Evolutionary conservation across 1,140 invertebrate genomes (phyloP).

Genomic region (Phymorhynchus buccinoides): DNA sequence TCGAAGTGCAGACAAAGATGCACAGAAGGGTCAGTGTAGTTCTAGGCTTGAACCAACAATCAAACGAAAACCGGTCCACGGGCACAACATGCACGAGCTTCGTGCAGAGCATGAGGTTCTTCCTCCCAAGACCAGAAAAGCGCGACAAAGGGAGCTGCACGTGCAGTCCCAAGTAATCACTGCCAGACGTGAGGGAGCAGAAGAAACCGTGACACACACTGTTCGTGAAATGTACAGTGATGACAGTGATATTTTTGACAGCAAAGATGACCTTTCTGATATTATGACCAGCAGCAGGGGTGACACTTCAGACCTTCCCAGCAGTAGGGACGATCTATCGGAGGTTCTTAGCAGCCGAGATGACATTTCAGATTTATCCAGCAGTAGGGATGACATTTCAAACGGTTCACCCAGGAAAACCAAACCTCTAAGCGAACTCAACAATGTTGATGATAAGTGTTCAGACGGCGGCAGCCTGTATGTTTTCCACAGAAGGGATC

Average conservation of each 20-base stretch:
- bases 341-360: neutral
- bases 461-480: neutral
- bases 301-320: neutral
- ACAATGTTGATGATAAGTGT: neutral
- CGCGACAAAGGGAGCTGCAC: neutral
- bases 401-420: neutral
- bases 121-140: neutral
- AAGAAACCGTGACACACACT: conserved; percentile 36
- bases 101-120: neutral
- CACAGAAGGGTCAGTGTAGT: neutral
- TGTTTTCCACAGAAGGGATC: neutral
- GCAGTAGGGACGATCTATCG: conserved; percentile 1
- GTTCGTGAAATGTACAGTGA: conserved; percentile 41
- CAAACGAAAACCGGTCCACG: neutral
- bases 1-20: conserved; percentile 19
- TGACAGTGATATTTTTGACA: neutral
- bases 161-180: neutral
- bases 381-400: neutral
- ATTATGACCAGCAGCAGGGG: too few species aligned
- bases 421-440: neutral
- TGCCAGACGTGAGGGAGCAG: conserved; percentile 8
- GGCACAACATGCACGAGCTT: neutral
- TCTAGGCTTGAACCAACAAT: neutral
- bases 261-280: neutral
- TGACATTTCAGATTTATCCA: neutral